phyloP scores from a whole-genome alignment of 2,113 vertebrate species.

The Hymenochirus boettgeri region DNA sequence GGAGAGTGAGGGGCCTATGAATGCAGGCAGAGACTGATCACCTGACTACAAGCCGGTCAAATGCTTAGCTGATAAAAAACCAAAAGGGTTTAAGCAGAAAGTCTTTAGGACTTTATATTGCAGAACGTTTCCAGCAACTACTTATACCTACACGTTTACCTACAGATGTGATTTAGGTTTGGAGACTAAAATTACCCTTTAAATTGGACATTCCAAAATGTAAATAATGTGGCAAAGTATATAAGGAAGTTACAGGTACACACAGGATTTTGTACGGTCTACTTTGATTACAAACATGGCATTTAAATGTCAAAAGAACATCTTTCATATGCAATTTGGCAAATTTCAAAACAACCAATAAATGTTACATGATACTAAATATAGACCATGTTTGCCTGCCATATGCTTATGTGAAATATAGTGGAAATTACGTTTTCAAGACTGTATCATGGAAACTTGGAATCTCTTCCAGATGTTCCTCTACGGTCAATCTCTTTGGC shows the following conservation, averaged over 20 bases:
- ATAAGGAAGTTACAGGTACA: background rate
- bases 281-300: constrained; percentile 8
- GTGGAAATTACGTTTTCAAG: constrained; percentile 52
- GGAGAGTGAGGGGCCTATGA: too few species aligned
- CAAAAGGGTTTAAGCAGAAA: too few species aligned
- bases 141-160: too few species aligned
- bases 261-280: background rate
- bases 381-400: constrained; percentile 42
- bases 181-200: too few species aligned
- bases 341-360: constrained; percentile 24
- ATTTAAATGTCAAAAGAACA: constrained; percentile 16
- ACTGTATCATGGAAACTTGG: constrained; percentile 43
- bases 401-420: constrained; percentile 44
- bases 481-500: constrained; percentile 25
- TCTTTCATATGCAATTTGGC: constrained; percentile 8
- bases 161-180: too few species aligned
- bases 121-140: too few species aligned
- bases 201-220: background rate
- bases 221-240: background rate
- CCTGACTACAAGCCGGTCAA: too few species aligned
- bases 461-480: constrained; percentile 54
- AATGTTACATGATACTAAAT: constrained; percentile 41
- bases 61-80: too few species aligned
- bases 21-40: too few species aligned
- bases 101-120: too few species aligned